Evolutionary conservation across 2,888 invertebrate genomes (phyloP).

Genomic region (Isotomurus palustris): DNA sequence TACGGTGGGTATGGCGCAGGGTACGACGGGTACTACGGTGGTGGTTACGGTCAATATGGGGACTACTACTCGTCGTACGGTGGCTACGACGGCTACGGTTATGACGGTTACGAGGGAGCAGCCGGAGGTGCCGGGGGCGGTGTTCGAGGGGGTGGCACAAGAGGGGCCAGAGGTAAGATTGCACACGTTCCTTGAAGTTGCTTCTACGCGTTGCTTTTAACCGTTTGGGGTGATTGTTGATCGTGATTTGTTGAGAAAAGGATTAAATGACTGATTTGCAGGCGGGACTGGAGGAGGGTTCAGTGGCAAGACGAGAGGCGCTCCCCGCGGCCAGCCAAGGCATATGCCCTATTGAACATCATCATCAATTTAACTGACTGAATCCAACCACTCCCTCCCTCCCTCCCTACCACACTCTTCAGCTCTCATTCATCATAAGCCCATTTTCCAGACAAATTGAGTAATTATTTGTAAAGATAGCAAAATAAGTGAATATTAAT

Average conservation of each 20-base stretch:
- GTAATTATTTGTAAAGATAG: no score
- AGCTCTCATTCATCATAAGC: no score
- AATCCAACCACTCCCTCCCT: no score
- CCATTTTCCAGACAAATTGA: no score
- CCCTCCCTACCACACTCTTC: no score
- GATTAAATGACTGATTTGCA: conserved; percentile 42
- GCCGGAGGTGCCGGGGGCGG: conserved; percentile 41
- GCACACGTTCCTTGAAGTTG: conserved; percentile 38
- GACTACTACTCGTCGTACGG: conserved; percentile 40
- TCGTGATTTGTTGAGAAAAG: conserved; percentile 43
- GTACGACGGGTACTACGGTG: conserved; percentile 45
- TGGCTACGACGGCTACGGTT: conserved; percentile 47
- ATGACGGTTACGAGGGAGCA: conserved; percentile 60
- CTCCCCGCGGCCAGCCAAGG: conserved; percentile 44
- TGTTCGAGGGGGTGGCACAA: conserved; percentile 44
- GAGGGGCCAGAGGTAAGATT: no score
- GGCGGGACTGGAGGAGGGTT: conserved; percentile 34
- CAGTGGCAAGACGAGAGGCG: conserved; percentile 45
- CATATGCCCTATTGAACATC: conserved; percentile 46
- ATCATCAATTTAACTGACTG: no score
- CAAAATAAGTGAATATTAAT: no score
- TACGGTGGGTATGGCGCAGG: conserved; percentile 35
- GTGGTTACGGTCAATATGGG: conserved; percentile 46
- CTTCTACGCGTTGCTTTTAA: conserved; percentile 40
- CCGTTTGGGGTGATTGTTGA: conserved; percentile 20